Conservation (phyloP, 2,888 invertebrate species). For the Callinectes sapidus region DNA sequence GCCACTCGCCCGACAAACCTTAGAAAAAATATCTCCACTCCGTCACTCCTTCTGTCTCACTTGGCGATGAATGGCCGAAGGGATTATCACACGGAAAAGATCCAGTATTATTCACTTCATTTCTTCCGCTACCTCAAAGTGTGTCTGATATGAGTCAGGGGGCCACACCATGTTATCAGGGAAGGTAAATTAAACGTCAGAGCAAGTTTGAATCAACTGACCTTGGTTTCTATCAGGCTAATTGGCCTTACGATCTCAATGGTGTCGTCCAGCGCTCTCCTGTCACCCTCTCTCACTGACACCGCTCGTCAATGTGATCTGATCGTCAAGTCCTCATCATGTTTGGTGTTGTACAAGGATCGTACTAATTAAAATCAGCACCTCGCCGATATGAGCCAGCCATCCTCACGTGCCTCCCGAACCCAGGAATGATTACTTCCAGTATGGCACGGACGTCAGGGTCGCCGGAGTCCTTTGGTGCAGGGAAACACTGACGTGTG, state of each 20-base stretch:
- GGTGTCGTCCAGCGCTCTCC: neutral
- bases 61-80: neutral
- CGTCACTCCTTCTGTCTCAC: neutral
- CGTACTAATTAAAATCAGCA: neutral
- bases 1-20: no score
- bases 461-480: neutral
- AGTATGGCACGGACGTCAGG: neutral
- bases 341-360: neutral
- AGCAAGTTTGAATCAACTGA: no score
- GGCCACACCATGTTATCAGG: neutral
- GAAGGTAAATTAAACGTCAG: neutral
- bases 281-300: neutral
- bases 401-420: no score
- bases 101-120: neutral
- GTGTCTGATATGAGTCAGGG: neutral
- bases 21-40: neutral
- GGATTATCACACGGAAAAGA: neutral
- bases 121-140: neutral
- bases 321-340: neutral
- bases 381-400: neutral
- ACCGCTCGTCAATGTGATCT: neutral
- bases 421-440: neutral
- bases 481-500: neutral
- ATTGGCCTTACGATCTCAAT: neutral
- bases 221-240: neutral